phyloP scores from a whole-genome alignment of 2,888 invertebrate genomes.

The Orthosia cruda region DNA sequence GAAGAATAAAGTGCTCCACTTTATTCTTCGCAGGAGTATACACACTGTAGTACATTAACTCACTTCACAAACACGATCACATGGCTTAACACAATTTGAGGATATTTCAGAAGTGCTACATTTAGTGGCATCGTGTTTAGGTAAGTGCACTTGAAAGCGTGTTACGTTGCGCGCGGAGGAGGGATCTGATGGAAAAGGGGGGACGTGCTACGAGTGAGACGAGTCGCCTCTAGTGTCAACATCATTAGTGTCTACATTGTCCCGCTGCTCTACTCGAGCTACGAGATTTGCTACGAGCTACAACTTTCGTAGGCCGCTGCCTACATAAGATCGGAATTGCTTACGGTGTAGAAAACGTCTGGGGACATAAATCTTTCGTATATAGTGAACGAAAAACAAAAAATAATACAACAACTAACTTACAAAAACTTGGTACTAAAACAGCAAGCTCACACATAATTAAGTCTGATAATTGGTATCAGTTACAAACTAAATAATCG shows the following conservation, averaged over 20 bases:
- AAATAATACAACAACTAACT: not conserved
- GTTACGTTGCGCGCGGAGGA: conserved; percentile 65
- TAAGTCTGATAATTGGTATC: conserved; percentile 20
- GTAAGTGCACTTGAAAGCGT: conserved; percentile 78
- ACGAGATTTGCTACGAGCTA: conserved; percentile 80
- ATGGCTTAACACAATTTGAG: conserved; percentile 78
- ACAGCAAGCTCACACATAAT: conserved; percentile 8
- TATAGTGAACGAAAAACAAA: not conserved
- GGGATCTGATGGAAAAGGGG: conserved; percentile 58
- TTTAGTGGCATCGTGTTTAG: conserved; percentile 74
- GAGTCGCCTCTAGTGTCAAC: conserved; percentile 88
- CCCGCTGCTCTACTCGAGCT: conserved; percentile 78
- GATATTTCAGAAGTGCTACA: conserved; percentile 76
- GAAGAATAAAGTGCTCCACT: conserved; percentile 29
- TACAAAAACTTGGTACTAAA: conserved; percentile 3
- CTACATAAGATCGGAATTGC: conserved; percentile 28
- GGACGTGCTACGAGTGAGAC: conserved; percentile 76
- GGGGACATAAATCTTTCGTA: not conserved
- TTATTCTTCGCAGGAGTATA: conserved; percentile 15
- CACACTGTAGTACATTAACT: conserved; percentile 25
- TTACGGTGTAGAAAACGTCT: conserved; percentile 10
- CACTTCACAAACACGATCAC: conserved; percentile 60
- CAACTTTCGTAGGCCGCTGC: conserved; percentile 67
- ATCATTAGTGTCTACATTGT: conserved; percentile 87
- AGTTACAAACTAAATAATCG: conserved; percentile 22